Percentiles rank a stretch among this genome's conserved stretches.
phyloP scores from a whole-genome alignment of 2,888 invertebrate species.

The Drosophila subsilvestris region DNA sequence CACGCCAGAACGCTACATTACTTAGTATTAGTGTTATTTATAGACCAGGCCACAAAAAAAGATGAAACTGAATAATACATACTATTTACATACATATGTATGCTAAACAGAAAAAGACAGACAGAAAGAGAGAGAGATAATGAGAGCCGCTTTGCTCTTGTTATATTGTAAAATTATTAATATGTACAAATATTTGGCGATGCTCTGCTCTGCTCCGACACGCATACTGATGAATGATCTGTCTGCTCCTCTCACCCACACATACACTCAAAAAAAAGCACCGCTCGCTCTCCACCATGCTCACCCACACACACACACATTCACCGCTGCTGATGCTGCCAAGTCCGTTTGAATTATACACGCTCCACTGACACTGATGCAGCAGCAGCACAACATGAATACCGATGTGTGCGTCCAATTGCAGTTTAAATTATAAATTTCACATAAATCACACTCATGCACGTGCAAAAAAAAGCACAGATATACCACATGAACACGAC shows the following conservation, averaged over 20 bases:
- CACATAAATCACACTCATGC: neutral
- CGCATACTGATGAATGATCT: constrained; percentile 22
- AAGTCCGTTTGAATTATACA: neutral
- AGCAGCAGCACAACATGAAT: neutral
- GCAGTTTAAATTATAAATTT: neutral
- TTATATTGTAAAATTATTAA: constrained; percentile 42
- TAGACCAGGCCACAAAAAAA: constrained; percentile 30
- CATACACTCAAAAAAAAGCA: constrained; percentile 1
- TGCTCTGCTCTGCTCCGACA: constrained; percentile 21
- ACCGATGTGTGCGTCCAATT: neutral
- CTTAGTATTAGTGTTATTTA: constrained; percentile 37
- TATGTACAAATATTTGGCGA: constrained; percentile 32
- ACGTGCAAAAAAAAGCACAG: neutral
- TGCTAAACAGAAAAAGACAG: constrained; percentile 11
- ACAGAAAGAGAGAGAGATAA: constrained; percentile 9
- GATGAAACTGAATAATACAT: constrained; percentile 8
- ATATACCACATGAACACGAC: neutral
- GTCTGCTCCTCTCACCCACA: constrained; percentile 13
- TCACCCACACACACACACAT: too few relatives aligned
- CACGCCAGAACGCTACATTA: neutral
- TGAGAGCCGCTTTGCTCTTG: constrained; percentile 15
- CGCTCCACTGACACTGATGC: neutral
- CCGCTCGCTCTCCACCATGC: neutral
- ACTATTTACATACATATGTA: constrained; percentile 30
- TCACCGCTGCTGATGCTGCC: neutral